Evolutionary conservation across 2,797 vertebrate genomes (phyloP).

Genomic region (Peromyscus melanophrys): DNA sequence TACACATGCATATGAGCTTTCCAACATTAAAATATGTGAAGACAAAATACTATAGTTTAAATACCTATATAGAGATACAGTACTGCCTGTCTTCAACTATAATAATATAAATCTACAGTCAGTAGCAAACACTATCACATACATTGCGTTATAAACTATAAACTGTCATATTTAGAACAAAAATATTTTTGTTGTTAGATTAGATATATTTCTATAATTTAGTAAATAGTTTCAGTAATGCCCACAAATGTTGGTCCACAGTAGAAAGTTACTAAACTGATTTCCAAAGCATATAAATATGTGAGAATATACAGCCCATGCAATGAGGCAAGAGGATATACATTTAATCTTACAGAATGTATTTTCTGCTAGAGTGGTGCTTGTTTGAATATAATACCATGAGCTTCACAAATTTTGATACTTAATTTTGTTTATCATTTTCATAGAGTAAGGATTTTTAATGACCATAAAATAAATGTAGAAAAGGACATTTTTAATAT

Average conservation of each 20-base stretch:
- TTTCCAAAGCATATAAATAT: slow-evolving; percentile 20
- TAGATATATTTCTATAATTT: background rate
- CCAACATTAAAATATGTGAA: background rate
- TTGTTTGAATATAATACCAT: background rate
- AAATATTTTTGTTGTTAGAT: slow-evolving; percentile 37
- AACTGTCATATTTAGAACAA: background rate
- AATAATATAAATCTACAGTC: background rate
- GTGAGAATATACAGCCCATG: background rate
- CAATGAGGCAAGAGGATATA: background rate
- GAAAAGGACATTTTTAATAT: slow-evolving; percentile 40
- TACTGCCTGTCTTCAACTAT: background rate
- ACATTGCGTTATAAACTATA: background rate
- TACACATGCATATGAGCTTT: background rate
- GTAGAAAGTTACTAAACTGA: background rate
- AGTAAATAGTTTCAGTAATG: background rate
- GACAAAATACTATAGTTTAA: background rate
- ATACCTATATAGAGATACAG: background rate
- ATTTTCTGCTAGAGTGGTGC: background rate
- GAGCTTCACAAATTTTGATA: background rate
- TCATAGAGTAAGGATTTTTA: background rate
- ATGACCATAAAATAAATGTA: slow-evolving; percentile 11
- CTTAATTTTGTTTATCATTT: background rate
- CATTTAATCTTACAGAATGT: background rate
- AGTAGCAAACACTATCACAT: background rate
- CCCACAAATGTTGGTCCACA: background rate